These are phyloP conservation scores for Xestia c-nigrum DNA, from an alignment of 2,888 invertebrate species.

Conservation along the genomic window DNA sequence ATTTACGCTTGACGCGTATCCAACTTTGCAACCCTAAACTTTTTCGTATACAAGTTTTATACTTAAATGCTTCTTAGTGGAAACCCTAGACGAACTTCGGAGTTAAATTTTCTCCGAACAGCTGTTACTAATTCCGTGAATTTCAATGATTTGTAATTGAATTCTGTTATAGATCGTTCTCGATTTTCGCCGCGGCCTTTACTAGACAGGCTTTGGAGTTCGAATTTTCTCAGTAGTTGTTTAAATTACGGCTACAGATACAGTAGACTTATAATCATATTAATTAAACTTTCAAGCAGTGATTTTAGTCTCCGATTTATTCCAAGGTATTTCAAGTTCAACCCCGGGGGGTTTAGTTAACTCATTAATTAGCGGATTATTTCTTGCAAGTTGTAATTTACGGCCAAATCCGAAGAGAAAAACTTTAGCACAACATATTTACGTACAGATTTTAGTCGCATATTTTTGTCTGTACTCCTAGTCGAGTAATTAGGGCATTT, in stretches of 20 bases:
- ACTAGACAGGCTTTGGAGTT: slow-evolving; percentile 3
- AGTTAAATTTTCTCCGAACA: slow-evolving; percentile 51
- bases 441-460: background rate
- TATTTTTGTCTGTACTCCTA: background rate
- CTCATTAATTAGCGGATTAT: slow-evolving; percentile 31
- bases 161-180: slow-evolving; percentile 5
- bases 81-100: slow-evolving; percentile 14
- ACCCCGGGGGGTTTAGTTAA: background rate
- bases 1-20: slow-evolving; percentile 46
- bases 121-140: slow-evolving; percentile 37
- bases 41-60: slow-evolving; percentile 57
- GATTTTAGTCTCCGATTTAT: slow-evolving; percentile 14
- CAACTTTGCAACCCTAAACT: slow-evolving; percentile 54
- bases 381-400: slow-evolving; percentile 2
- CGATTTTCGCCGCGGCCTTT: background rate
- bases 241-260: background rate
- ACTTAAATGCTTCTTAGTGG: slow-evolving; percentile 43
- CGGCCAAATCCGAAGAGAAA: slow-evolving; percentile 2
- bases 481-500: background rate
- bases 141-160: slow-evolving; percentile 26
- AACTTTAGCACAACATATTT: background rate
- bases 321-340: slow-evolving; percentile 5
- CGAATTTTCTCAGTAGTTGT: slow-evolving; percentile 1
- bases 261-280: background rate
- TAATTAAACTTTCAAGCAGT: slow-evolving; percentile 16